Evolutionary conservation across 2,113 vertebrate species (phyloP).

Genomic region (Chaetura pelagica): DNA sequence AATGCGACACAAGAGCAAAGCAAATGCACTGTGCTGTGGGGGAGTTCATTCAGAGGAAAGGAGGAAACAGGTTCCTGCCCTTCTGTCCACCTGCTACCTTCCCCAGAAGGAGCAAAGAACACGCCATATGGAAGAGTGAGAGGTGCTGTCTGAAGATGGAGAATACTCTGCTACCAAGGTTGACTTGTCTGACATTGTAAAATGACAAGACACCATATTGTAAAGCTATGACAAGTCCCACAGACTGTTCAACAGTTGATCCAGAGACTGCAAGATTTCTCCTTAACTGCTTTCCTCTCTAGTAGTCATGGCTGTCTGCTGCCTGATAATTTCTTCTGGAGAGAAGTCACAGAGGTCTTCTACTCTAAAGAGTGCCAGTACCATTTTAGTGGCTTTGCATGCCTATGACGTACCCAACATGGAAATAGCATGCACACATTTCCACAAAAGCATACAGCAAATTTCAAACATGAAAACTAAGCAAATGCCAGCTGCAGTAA

Average conservation of each 20-base stretch:
- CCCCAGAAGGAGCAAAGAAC: neutral
- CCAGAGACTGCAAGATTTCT: neutral
- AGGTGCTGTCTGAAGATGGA: neutral
- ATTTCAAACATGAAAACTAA: neutral
- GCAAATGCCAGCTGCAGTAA: neutral
- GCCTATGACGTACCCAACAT: neutral
- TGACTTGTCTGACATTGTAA: neutral
- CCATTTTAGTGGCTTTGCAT: neutral
- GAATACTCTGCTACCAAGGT: neutral
- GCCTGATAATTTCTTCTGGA: neutral
- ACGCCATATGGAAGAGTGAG: accelerated
- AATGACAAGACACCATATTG: neutral
- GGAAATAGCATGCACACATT: accelerated
- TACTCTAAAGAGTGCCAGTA: neutral
- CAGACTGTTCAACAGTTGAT: neutral
- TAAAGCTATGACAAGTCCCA: neutral
- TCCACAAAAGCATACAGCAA: neutral
- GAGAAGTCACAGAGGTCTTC: accelerated
- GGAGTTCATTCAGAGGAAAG: neutral
- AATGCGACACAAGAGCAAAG: neutral
- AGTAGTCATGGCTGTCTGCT: neutral
- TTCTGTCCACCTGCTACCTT: neutral
- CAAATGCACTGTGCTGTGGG: neutral
- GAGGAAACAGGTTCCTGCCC: neutral
- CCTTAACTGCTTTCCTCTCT: neutral